A percentile compares a stretch with the other conserved stretches of the same genome.
These are phyloP conservation scores for Diabrotica balteata DNA, from an alignment of 2,888 invertebrate species.

Conservation along the genomic window DNA sequence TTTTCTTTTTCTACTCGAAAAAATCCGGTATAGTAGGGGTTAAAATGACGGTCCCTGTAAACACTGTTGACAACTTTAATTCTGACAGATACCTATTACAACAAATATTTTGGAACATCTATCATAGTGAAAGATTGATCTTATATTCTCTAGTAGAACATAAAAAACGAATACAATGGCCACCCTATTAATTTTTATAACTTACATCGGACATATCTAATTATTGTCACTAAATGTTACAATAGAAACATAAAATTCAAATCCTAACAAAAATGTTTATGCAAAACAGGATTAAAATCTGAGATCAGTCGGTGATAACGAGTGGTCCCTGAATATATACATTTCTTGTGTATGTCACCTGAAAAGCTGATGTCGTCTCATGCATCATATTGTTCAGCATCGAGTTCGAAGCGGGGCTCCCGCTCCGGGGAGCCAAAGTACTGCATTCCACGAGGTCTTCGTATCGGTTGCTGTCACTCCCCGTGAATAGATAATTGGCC, in stretches of 20 bases:
- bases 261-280: conserved; percentile 22
- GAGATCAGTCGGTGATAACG: conserved; percentile 37
- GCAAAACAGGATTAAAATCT: conserved; percentile 27
- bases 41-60: no score
- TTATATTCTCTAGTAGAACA: neutral
- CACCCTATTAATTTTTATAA: neutral
- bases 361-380: conserved; percentile 49
- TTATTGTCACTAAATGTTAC: neutral
- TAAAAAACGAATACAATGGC: neutral
- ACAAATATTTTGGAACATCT: no score
- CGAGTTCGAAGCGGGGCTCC: conserved; percentile 44
- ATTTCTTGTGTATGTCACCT: conserved; percentile 46
- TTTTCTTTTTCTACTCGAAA: no score
- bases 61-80: no score
- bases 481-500: conserved; percentile 63
- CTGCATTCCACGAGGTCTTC: conserved; percentile 55
- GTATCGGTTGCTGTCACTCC: conserved; percentile 59
- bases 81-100: no score
- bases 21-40: no score
- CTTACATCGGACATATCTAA: no score
- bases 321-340: conserved; percentile 30
- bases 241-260: conserved; percentile 1
- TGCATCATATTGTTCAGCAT: conserved; percentile 48
- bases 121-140: no score
- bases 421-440: conserved; percentile 53